Base-by-base conservation (phyloP, 2,888 invertebrate species). In the Macrosoma leucophasiata region DNA sequence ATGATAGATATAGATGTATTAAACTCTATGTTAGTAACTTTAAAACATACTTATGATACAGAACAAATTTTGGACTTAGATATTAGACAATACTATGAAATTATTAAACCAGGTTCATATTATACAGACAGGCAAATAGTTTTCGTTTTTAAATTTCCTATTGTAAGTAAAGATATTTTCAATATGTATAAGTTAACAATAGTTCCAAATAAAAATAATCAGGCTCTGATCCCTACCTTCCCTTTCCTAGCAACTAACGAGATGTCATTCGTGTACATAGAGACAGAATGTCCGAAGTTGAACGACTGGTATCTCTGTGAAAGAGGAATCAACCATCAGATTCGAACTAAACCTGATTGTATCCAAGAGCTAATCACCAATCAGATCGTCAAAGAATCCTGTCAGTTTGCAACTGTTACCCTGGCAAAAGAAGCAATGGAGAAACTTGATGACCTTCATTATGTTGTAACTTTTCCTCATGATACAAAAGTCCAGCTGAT, bases 311-410 rank as follows among this genome's bases (percentile, higher is more conserved):
- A 36, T 18, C 28, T 47, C 8, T 47, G 43, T 24, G 38, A 47
- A 9, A 13, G 34, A 10, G 17, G 29, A 19, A 14, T 17, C 7
- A 33, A 36, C 18, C 33, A 35, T 11, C 36, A 31, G 13, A 13
- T 37, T 4, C 31, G 33, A 10, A 39, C 29, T 2, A 28, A 39
- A 14, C n/a, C 28, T 9, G 43, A 47, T 18, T 44, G 42, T 24
- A 40, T 40, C 10, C 34, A 41, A 3, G 14, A 34, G 1, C n/a
- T 43, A 1, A 43, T 46, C 21, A 30, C 5, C 4, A 29, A 25
- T 13, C 46, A 43, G 43, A 17, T 36, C 35, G 33, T 48, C 38
- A 40, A 37, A 25, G 19, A 29, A 29, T 45, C 46, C 40, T 47
- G 48, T 43, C 38, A 23, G 5, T 29, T 30, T 9, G 29, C 31